A percentile compares a stretch with the other conserved stretches of the same genome.
Evolutionary conservation across 2,888 invertebrate species (phyloP).

Genomic region (Imbricaverruca yamaguchii): DNA sequence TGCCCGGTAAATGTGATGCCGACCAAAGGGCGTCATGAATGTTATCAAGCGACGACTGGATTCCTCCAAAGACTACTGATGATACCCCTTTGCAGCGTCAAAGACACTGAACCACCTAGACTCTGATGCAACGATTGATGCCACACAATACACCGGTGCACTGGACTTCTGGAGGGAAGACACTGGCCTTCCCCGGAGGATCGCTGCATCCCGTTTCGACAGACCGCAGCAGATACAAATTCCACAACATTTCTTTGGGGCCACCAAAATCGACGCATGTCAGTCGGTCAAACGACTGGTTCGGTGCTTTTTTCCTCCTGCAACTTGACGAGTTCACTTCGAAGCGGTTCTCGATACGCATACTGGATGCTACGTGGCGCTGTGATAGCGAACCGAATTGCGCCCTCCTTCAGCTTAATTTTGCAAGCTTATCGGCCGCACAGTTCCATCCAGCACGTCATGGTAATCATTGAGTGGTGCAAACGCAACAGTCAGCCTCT

Average conservation of each 20-base stretch:
- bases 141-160: background rate
- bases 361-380: background rate
- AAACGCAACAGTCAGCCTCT: no score
- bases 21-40: no score
- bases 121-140: background rate
- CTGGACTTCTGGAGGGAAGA: no score
- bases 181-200: conserved; percentile 9
- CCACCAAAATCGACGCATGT: conserved; percentile 26
- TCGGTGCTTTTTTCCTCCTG: background rate
- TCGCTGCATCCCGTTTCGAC: conserved; percentile 14
- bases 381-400: background rate
- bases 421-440: no score
- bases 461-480: no score
- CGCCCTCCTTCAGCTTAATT: background rate
- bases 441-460: no score
- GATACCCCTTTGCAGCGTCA: conserved; percentile 26
- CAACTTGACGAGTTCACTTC: background rate
- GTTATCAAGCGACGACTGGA: background rate
- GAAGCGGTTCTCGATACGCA: background rate
- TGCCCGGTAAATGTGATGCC: conserved; percentile 10
- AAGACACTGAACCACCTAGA: conserved; percentile 21
- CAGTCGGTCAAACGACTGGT: conserved; percentile 24
- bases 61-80: conserved; percentile 18
- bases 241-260: conserved; percentile 23
- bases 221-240: conserved; percentile 26